Evolutionary conservation across 2,888 invertebrate genomes (phyloP), one percentile per base, ranked within the genome.

Genomic region (Diploptera punctata): DNA sequence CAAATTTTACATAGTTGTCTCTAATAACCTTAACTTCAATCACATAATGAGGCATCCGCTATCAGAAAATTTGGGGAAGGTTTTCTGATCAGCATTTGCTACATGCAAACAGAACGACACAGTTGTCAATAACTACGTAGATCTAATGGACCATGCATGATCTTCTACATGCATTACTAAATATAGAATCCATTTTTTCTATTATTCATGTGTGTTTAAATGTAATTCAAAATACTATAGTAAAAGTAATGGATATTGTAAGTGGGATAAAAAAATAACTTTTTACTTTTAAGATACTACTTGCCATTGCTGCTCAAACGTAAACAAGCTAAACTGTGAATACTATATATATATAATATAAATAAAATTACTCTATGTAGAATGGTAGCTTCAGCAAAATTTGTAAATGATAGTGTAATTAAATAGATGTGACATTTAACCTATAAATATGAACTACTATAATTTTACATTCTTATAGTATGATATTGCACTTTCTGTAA

Each of bases 41-140:
- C 16, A 47, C 9, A n/a, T 54, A 43, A 65, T 65, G 38, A 44
- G 57, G 47, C 72, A 67, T 44, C 68, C 67, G 73, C 73, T 70
- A 65, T 29, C 73, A 73, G 72, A 71, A 75, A 75, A 75, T 75
- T 74, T 62, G 75, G 75, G 75, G 75, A 75, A 75, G 75, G 73
- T 75, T 75, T 75, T 73, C 71, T 73, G 68, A 69, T 65, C 70
- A 54, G 69, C 68, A 71, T 62, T 61, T 47, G 65, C 47, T 18
- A n/a, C 18, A 65, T 21, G 7, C 3, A 9, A 26, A 24, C 24
- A 57, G 10, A 57, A n/a, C 21, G 21, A 49, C 7, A 26, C 26
- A 26, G 3, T 21, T 3, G 4, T 49, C 21, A 21, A 13, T 21
- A 2, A 16, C 3, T 47, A 54, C 4, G 3, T 54, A 13, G n/a